Conservation (phyloP, 2,113 vertebrate species). For the Dasyurus viverrinus region DNA sequence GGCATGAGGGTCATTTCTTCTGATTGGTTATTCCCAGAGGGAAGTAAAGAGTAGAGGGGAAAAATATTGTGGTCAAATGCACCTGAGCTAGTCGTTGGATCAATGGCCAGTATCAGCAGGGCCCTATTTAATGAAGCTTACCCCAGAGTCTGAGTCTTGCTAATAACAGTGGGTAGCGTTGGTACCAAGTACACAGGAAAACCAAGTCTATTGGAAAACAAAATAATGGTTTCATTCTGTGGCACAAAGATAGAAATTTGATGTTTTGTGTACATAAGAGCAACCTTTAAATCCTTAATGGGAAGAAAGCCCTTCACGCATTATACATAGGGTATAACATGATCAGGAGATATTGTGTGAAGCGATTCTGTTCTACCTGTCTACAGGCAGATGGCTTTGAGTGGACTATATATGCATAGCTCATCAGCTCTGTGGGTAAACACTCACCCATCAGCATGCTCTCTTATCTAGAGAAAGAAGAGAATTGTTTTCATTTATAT, state of each 20-base stretch:
- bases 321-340: conserved; percentile 11
- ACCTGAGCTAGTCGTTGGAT: conserved; percentile 79
- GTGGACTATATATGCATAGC: not conserved
- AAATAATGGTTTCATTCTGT: conserved; percentile 84
- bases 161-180: conserved; percentile 78
- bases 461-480: not conserved
- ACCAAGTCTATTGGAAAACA: conserved; percentile 66
- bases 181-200: conserved; percentile 63
- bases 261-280: conserved; percentile 68
- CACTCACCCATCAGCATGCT: conserved; percentile 1
- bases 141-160: conserved; percentile 75
- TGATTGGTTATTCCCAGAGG: conserved; percentile 79
- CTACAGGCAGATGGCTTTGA: not conserved
- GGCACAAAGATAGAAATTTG: conserved; percentile 68
- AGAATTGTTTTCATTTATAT: conserved; percentile 45
- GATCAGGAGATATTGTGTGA: conserved; percentile 38
- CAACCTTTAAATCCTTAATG: conserved; percentile 57
- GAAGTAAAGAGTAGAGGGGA: conserved; percentile 70
- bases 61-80: conserved; percentile 61
- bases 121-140: conserved; percentile 84
- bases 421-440: not conserved
- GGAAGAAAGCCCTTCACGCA: conserved; percentile 52
- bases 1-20: conserved; percentile 72
- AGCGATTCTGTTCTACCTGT: not conserved
- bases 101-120: conserved; percentile 86